phyloP scores from a whole-genome alignment of 2,888 invertebrate genomes.

The Liodrosophila aerea region DNA sequence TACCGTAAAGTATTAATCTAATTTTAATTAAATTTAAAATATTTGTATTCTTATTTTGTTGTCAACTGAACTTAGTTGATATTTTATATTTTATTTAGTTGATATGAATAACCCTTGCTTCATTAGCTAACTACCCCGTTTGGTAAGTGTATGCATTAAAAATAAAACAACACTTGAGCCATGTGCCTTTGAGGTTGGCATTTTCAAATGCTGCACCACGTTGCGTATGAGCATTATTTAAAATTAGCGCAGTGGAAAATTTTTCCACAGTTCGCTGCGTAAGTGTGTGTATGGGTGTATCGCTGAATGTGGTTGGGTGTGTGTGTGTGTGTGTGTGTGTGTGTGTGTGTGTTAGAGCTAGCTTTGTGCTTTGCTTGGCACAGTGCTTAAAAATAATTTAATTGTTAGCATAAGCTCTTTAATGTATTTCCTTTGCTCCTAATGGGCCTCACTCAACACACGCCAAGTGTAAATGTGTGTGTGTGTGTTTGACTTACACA shows the following conservation, averaged over 20 bases:
- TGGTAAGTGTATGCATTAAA: background rate
- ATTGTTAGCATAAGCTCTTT: conserved; percentile 71
- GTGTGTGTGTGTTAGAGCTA: conserved; percentile 15
- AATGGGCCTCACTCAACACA: conserved; percentile 31
- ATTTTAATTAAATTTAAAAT: too few species aligned
- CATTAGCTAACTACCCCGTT: too few species aligned
- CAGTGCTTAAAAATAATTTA: conserved; percentile 68
- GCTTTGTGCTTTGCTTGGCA: conserved; percentile 44
- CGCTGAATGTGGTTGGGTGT: background rate
- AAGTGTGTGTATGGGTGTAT: conserved; percentile 7
- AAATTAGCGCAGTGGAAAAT: conserved; percentile 58
- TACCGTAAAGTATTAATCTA: too few species aligned
- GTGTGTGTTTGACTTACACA: conserved; percentile 36
- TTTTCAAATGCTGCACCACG: conserved; percentile 44
- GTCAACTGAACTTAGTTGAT: too few species aligned
- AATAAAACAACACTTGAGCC: conserved; percentile 45
- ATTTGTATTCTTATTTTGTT: too few species aligned
- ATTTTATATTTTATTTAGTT: too few species aligned
- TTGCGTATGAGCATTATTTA: conserved; percentile 69
- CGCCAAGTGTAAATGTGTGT: background rate
- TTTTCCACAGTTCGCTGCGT: conserved; percentile 30
- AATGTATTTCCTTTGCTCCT: conserved; percentile 54
- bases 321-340: background rate
- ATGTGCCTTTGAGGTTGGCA: conserved; percentile 55
- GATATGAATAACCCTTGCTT: too few species aligned